A percentile compares a stretch with the other conserved stretches of the same genome.
Evolutionary conservation across 2,797 vertebrate genomes (phyloP).

Genomic region (Echeneis naucrates): DNA sequence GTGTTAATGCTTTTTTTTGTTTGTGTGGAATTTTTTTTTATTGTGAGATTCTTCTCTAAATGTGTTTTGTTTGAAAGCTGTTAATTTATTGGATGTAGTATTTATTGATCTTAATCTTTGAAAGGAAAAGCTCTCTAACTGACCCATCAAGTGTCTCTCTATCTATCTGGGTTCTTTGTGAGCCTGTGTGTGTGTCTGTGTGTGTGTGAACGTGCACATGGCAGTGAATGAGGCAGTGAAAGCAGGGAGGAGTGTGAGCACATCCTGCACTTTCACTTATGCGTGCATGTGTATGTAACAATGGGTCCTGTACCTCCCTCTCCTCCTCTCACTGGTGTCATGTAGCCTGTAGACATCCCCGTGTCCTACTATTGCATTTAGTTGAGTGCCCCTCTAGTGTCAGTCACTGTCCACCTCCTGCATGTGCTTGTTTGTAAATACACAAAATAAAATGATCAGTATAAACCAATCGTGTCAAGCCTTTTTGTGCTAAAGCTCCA

Average conservation of each 20-base stretch:
- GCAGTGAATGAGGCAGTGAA: conserved; percentile 56
- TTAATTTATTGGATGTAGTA: conserved; percentile 76
- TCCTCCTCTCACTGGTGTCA: conserved; percentile 73
- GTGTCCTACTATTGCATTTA: conserved; percentile 76
- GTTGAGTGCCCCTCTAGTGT: conserved; percentile 79
- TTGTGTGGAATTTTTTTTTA: conserved; percentile 36
- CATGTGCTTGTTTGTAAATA: conserved; percentile 91
- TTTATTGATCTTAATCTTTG: conserved; percentile 72
- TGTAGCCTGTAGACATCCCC: conserved; percentile 79
- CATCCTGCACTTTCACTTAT: conserved; percentile 72
- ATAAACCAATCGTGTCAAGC: conserved; percentile 61
- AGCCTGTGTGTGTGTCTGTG: conserved; percentile 40
- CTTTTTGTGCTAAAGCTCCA: not conserved
- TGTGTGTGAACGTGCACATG: conserved; percentile 49
- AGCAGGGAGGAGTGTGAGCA: conserved; percentile 61
- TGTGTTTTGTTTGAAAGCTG: conserved; percentile 63
- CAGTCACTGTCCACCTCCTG: conserved; percentile 82
- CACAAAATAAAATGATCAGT: conserved; percentile 84
- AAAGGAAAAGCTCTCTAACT: conserved; percentile 66
- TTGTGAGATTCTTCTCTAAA: conserved; percentile 57
- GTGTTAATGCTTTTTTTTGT: conserved; percentile 30
- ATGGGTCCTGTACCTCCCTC: conserved; percentile 68
- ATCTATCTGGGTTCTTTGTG: conserved; percentile 69
- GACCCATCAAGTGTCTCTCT: conserved; percentile 66
- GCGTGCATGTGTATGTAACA: conserved; percentile 55